Percentiles rank a stretch among this genome's conserved stretches.
Evolutionary conservation across 2,797 vertebrate genomes (phyloP).

Genomic region (Phyllotis vaccarum): DNA sequence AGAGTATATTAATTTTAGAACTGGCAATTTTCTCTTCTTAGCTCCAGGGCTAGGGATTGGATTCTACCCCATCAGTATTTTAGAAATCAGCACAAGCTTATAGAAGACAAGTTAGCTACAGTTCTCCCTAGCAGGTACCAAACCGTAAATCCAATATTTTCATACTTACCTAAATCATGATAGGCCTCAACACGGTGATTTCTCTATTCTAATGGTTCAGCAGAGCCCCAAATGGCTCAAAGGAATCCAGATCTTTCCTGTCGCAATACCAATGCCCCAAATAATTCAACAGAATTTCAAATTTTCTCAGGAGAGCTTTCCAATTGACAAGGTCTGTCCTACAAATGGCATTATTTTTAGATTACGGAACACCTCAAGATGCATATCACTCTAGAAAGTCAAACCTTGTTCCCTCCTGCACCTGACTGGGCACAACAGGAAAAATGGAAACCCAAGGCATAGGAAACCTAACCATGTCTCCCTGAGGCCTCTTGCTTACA

Average conservation of each 20-base stretch:
- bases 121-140: not conserved
- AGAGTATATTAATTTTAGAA: not conserved
- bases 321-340: not conserved
- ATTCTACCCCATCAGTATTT: not conserved
- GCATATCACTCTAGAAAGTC: not conserved
- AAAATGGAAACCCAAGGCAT: not conserved
- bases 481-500: not conserved
- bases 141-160: not conserved
- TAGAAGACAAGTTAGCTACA: not conserved
- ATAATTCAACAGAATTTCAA: not conserved
- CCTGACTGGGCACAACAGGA: not conserved
- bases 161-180: not conserved
- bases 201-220: not conserved
- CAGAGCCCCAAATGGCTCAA: not conserved
- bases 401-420: not conserved
- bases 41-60: not conserved
- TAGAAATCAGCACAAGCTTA: not conserved
- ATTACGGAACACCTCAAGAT: not conserved
- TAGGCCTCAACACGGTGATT: not conserved
- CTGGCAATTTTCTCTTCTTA: not conserved
- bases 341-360: not conserved
- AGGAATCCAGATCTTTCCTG: not conserved
- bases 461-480: not conserved
- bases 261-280: not conserved
- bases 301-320: not conserved